A percentile compares a stretch with the other conserved stretches of the same genome.
phyloP scores from a whole-genome alignment of 2,888 invertebrate genomes.

The Pandemis cinnamomeana region DNA sequence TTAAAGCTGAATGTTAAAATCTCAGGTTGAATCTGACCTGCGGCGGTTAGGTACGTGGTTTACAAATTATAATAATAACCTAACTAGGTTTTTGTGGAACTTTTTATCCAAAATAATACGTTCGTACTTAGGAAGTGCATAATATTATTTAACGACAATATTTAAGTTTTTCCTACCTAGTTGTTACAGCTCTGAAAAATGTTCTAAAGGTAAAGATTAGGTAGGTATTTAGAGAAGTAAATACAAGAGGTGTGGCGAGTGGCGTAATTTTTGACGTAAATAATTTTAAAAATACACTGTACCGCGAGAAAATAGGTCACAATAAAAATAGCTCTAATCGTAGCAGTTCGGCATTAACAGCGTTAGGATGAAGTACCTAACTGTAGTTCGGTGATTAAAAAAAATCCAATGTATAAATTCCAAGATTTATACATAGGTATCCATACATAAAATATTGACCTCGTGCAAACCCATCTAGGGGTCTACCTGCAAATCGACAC shows the following conservation, averaged over 20 bases:
- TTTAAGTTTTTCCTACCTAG: background rate
- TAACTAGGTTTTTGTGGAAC: no score
- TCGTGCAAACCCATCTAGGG: background rate
- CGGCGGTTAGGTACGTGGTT: no score
- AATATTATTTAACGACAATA: no score
- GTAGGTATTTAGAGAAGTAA: background rate
- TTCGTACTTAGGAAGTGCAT: no score
- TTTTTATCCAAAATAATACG: no score
- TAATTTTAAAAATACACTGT: background rate
- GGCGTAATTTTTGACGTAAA: background rate
- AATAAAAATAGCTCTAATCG: constrained; percentile 6
- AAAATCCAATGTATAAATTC: background rate
- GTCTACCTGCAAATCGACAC: background rate
- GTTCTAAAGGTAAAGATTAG: no score
- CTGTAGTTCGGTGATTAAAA: background rate
- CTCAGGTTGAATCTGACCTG: no score
- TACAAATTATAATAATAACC: no score
- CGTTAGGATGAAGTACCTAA: background rate
- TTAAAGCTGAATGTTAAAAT: no score
- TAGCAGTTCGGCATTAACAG: background rate
- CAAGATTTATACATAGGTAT: no score
- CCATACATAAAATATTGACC: no score
- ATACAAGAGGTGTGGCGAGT: constrained; percentile 19
- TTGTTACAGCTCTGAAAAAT: background rate
- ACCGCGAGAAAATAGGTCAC: constrained; percentile 7